Evolutionary conservation across 2,797 vertebrate genomes (phyloP).

Genomic region (Sebastes iracundus): DNA sequence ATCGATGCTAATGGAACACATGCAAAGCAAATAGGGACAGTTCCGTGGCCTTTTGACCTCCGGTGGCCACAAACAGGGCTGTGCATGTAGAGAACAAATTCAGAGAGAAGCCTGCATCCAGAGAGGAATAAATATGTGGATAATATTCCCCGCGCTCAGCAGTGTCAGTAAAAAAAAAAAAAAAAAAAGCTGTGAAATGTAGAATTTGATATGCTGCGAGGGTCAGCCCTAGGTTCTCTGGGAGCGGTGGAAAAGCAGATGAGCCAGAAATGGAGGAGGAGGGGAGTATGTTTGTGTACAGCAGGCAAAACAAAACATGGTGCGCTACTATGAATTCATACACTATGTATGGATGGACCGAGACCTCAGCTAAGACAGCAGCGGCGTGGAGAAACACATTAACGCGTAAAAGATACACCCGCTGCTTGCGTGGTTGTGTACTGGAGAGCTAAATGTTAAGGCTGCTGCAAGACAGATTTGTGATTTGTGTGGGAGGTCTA

Average conservation of each 20-base stretch:
- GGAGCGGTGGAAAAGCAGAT: constrained; percentile 45
- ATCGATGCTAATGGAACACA: constrained; percentile 74
- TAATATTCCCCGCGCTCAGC: constrained; percentile 73
- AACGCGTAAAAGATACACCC: constrained; percentile 23
- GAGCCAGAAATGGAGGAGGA: constrained; percentile 39
- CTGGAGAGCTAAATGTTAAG: constrained; percentile 4
- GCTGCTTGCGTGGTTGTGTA: neutral
- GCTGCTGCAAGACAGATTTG: constrained; percentile 9
- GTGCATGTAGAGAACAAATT: constrained; percentile 53
- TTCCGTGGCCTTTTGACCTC: constrained; percentile 65
- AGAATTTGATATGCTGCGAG: constrained; percentile 69
- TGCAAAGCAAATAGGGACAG: constrained; percentile 55
- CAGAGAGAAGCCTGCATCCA: constrained; percentile 33
- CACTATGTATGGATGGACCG: constrained; percentile 16
- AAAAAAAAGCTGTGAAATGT: constrained; percentile 69
- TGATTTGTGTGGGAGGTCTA: constrained; percentile 42
- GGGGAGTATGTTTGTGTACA: constrained; percentile 30
- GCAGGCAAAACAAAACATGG: constrained; percentile 1
- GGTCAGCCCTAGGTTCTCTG: constrained; percentile 61
- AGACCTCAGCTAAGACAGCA: constrained; percentile 29
- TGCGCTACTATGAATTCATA: constrained; percentile 27
- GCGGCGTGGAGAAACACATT: constrained; percentile 24
- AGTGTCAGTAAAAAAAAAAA: constrained; percentile 22
- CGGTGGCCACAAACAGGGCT: constrained; percentile 46
- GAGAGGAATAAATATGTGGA: constrained; percentile 61